Conservation (phyloP, 2,888 invertebrate genomes). For the Ecdyonurus torrentis region DNA sequence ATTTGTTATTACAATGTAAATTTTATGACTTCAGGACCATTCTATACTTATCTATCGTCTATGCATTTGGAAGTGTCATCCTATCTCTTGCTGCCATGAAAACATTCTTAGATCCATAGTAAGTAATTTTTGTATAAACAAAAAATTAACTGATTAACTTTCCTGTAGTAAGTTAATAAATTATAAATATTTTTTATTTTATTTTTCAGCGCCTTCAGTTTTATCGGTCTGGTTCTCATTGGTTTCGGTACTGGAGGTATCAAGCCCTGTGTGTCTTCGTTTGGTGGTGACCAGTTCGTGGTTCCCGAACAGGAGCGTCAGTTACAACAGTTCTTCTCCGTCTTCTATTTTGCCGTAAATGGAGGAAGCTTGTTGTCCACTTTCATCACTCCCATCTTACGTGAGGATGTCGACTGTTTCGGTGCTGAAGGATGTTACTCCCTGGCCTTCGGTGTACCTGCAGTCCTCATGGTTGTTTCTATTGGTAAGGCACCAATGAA, state of each 20-base stretch:
- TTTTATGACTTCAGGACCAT: conserved; percentile 43
- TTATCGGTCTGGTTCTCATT: conserved; percentile 49
- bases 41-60: conserved; percentile 72
- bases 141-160: background rate
- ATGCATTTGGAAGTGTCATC: conserved; percentile 64
- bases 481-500: no score
- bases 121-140: conserved; percentile 19
- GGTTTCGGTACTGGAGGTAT: conserved; percentile 67
- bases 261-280: conserved; percentile 66
- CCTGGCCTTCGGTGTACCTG: conserved; percentile 79
- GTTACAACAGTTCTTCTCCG: conserved; percentile 52
- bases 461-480: conserved; percentile 66
- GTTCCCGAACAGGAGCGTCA: conserved; percentile 44
- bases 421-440: conserved; percentile 62
- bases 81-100: conserved; percentile 51
- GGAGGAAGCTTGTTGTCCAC: conserved; percentile 59
- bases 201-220: conserved; percentile 33
- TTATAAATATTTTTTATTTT: background rate
- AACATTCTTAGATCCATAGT: conserved; percentile 37
- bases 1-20: background rate
- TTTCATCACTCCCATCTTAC: conserved; percentile 69
- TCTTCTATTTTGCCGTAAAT: conserved; percentile 53
- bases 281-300: conserved; percentile 65
- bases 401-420: conserved; percentile 63
- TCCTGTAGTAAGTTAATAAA: background rate